Conservation (phyloP, 2,888 invertebrate genomes). For the Clunio marinus region DNA sequence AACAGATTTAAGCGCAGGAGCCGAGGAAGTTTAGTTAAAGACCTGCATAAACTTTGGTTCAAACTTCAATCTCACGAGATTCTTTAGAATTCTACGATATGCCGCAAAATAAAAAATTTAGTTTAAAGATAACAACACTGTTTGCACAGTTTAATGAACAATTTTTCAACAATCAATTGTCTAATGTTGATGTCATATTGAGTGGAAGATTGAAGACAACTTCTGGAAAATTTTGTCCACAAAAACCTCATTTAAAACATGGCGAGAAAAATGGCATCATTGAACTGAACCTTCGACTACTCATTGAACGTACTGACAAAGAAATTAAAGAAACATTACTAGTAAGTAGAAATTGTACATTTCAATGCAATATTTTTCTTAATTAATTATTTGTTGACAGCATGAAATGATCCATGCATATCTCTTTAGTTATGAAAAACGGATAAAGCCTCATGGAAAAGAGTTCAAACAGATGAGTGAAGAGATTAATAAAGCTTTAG, state of each 20-base stretch:
- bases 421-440: not conserved
- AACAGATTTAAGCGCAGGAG: no score
- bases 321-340: not conserved
- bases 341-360: not conserved
- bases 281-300: not conserved
- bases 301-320: not conserved
- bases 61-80: no score
- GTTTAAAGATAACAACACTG: no score
- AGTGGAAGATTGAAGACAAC: not conserved
- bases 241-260: not conserved
- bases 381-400: not conserved
- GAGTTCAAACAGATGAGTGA: not conserved
- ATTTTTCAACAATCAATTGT: not conserved
- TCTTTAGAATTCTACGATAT: no score
- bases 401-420: constrained; percentile 23
- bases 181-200: not conserved
- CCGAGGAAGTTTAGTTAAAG: no score
- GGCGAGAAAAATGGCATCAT: not conserved
- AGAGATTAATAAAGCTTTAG: not conserved
- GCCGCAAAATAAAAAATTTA: no score
- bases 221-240: not conserved
- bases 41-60: no score
- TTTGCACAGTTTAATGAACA: not conserved
- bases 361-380: not conserved
- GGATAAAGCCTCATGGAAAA: not conserved